Evolutionary conservation across 2,797 vertebrate species (phyloP).

Genomic region (Lacerta bilineata): DNA sequence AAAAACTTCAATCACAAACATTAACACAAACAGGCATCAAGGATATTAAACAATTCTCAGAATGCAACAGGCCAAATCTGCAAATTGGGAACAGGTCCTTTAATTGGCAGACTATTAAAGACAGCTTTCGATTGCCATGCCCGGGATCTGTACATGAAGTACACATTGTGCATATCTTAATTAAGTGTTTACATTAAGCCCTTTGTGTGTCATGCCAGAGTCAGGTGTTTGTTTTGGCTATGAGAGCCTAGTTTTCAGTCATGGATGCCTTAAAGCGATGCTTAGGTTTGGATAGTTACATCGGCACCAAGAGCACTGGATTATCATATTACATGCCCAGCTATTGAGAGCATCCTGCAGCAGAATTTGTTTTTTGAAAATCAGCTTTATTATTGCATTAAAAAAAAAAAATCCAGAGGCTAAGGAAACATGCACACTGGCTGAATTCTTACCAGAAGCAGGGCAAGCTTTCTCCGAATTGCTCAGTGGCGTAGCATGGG

Average conservation of each 20-base stretch:
- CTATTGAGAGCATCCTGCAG: conserved; percentile 33
- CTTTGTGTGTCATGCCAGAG: conserved; percentile 64
- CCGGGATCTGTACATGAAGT: conserved; percentile 65
- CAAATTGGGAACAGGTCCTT: conserved; percentile 80
- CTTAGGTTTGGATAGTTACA: conserved; percentile 25
- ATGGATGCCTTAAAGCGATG: conserved; percentile 54
- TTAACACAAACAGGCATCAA: conserved; percentile 74
- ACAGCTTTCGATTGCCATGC: conserved; percentile 71
- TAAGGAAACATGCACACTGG: neutral
- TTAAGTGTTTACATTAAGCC: conserved; percentile 70
- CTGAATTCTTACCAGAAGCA: neutral
- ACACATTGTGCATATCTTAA: conserved; percentile 61
- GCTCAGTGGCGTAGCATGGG: too few relatives aligned
- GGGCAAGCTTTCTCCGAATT: neutral
- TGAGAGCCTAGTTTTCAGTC: conserved; percentile 42
- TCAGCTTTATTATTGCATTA: too few relatives aligned
- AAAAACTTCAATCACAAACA: conserved; percentile 81
- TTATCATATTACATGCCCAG: conserved; percentile 39
- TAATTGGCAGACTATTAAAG: conserved; percentile 76
- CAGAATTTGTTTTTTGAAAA: neutral
- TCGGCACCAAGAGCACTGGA: conserved; percentile 30
- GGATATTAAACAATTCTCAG: conserved; percentile 77
- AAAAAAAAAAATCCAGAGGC: neutral
- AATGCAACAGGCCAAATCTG: conserved; percentile 75
- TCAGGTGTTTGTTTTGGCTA: conserved; percentile 71